Evolutionary conservation across 2,888 invertebrate genomes (phyloP).

Genomic region (Lordiphosa fenestrarum): DNA sequence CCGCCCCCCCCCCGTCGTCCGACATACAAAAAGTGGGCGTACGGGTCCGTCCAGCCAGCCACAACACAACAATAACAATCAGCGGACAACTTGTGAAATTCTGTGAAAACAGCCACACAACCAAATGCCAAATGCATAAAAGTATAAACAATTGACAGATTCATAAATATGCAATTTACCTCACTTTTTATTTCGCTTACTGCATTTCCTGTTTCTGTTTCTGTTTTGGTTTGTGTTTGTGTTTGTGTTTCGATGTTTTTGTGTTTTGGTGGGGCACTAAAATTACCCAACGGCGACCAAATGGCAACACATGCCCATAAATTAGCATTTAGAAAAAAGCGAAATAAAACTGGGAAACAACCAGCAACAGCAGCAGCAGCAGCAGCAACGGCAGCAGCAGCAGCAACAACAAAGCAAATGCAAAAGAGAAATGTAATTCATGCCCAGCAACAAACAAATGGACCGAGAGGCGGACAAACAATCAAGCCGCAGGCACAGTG

Average conservation of each 20-base stretch:
- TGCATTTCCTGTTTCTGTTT: conserved; percentile 72
- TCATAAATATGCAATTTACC: conserved; percentile 75
- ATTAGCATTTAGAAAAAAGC: conserved; percentile 70
- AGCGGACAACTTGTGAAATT: conserved; percentile 57
- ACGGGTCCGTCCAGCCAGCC: conserved; percentile 11
- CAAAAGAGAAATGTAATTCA: conserved; percentile 75
- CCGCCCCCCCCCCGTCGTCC: background rate
- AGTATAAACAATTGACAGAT: conserved; percentile 76
- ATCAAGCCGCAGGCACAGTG: conserved; percentile 29
- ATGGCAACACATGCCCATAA: conserved; percentile 76
- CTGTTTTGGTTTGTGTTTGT: conserved; percentile 24
- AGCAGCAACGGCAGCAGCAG: conserved; percentile 18
- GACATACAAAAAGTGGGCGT: conserved; percentile 19
- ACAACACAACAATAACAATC: conserved; percentile 30
- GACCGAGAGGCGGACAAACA: conserved; percentile 43
- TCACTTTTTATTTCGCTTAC: conserved; percentile 72
- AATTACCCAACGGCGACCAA: conserved; percentile 75
- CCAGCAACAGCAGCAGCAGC: conserved; percentile 28
- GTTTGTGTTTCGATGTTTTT: conserved; percentile 26
- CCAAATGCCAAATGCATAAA: conserved; percentile 43
- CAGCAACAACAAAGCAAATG: conserved; percentile 43
- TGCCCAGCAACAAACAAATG: conserved; percentile 55
- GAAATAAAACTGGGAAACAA: conserved; percentile 35
- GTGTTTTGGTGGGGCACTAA: conserved; percentile 60
- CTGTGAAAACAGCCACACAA: conserved; percentile 52